Percentiles rank a stretch among this genome's conserved stretches.
Evolutionary conservation across 2,888 invertebrate genomes (phyloP).

Genomic region (Trisateles emortualis): DNA sequence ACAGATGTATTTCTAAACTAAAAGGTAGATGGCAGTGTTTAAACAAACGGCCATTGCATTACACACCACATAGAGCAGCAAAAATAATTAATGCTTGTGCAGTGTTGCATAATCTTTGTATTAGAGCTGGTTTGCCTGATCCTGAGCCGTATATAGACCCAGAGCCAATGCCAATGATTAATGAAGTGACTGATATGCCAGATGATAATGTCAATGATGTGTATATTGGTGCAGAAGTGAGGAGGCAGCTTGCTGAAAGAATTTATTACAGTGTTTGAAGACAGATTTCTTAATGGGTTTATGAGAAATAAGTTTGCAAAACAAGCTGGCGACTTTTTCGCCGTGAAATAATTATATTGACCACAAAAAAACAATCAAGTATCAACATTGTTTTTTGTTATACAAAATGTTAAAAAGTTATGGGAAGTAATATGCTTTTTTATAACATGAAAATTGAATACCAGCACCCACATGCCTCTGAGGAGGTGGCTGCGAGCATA

Average conservation of each 20-base stretch:
- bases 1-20: constrained; percentile 61
- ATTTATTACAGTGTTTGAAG: constrained; percentile 65
- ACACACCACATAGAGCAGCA: constrained; percentile 66
- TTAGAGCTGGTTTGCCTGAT: constrained; percentile 58
- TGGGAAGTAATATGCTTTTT: no score
- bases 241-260: constrained; percentile 65
- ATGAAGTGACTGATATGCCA: constrained; percentile 62
- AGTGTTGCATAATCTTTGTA: constrained; percentile 64
- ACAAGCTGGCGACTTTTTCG: no score
- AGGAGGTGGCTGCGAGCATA: no score
- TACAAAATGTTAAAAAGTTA: no score
- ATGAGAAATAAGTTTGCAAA: no score
- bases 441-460: no score
- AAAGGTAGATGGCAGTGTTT: constrained; percentile 69
- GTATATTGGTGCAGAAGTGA: constrained; percentile 66
- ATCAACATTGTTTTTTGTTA: no score
- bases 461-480: no score
- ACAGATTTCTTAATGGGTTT: no score
- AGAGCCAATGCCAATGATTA: constrained; percentile 51
- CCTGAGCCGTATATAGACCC: constrained; percentile 55
- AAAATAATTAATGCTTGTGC: constrained; percentile 73
- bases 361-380: no score
- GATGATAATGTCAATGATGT: constrained; percentile 68
- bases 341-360: no score
- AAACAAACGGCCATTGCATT: constrained; percentile 63